Conservation (phyloP, 2,797 vertebrate genomes). For the Mus caroli region DNA sequence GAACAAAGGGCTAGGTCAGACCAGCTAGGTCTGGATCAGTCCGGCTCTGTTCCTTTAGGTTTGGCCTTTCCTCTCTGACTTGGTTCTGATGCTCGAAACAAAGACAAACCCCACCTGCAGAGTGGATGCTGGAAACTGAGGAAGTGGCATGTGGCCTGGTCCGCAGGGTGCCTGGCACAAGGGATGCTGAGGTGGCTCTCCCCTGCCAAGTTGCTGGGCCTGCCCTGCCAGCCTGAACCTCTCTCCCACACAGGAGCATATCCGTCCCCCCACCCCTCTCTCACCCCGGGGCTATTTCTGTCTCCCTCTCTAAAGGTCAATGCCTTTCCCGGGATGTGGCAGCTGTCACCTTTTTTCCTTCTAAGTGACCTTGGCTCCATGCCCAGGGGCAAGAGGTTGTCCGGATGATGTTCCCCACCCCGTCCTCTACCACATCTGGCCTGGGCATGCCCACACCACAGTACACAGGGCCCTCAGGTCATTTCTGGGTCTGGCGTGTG, state of each 20-base stretch:
- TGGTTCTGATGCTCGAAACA: neutral
- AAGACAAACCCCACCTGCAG: neutral
- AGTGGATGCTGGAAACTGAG: neutral
- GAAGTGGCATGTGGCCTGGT: neutral
- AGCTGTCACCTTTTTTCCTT: constrained; percentile 58
- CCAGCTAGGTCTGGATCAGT: neutral
- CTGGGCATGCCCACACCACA: neutral
- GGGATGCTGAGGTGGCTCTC: neutral
- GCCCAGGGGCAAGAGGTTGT: neutral
- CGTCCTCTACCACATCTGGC: neutral
- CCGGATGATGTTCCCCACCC: neutral
- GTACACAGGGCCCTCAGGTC: too few relatives aligned
- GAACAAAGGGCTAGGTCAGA: neutral
- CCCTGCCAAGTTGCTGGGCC: neutral
- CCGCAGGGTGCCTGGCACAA: neutral
- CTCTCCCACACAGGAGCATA: constrained; percentile 20
- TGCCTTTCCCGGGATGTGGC: constrained; percentile 29
- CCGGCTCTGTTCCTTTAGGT: neutral
- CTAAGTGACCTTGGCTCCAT: constrained; percentile 5
- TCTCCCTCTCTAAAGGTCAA: constrained; percentile 77
- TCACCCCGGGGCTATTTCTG: constrained; percentile 71
- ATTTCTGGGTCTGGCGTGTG: neutral
- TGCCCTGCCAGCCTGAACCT: neutral
- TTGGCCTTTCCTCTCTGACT: neutral
- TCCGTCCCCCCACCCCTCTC: neutral